These are phyloP conservation scores for Caranx ignobilis DNA, from an alignment of 2,113 vertebrate species.

Conservation along the genomic window DNA sequence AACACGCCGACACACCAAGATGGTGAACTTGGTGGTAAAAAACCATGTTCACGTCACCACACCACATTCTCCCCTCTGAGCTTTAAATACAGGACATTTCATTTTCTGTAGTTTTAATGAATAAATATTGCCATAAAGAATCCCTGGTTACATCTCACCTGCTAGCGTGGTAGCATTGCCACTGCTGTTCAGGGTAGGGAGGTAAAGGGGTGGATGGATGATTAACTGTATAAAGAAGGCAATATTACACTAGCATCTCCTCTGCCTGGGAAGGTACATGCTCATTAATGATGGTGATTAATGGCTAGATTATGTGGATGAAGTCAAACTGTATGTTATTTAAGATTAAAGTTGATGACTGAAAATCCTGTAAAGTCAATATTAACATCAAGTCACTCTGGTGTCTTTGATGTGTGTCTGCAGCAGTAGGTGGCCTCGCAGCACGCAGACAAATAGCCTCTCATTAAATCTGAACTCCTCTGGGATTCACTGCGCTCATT, in stretches of 20 bases:
- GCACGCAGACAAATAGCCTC: constrained; percentile 22
- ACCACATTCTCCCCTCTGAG: too few species aligned
- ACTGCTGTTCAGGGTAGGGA: too few species aligned
- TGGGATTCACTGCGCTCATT: constrained; percentile 28
- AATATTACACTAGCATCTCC: not conserved
- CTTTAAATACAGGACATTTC: too few species aligned
- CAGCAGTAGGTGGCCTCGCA: not conserved
- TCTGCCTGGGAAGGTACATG: not conserved
- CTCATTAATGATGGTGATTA: not conserved
- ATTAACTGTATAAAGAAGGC: not conserved
- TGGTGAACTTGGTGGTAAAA: too few species aligned
- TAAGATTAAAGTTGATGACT: not conserved
- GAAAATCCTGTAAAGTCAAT: constrained; percentile 11
- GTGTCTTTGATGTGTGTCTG: constrained; percentile 17
- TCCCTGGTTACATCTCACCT: too few species aligned
- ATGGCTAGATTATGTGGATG: not conserved
- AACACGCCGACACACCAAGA: too few species aligned
- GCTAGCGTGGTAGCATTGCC: too few species aligned
- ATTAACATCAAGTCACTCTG: not conserved
- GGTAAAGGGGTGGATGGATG: not conserved
- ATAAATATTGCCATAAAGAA: too few species aligned
- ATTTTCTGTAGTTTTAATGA: too few species aligned
- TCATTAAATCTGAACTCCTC: constrained; percentile 21
- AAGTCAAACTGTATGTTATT: not conserved
- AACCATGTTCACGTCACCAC: too few species aligned